Base-by-base conservation (phyloP, 1,140 invertebrate genomes). In the Chrysoperla carnea region DNA sequence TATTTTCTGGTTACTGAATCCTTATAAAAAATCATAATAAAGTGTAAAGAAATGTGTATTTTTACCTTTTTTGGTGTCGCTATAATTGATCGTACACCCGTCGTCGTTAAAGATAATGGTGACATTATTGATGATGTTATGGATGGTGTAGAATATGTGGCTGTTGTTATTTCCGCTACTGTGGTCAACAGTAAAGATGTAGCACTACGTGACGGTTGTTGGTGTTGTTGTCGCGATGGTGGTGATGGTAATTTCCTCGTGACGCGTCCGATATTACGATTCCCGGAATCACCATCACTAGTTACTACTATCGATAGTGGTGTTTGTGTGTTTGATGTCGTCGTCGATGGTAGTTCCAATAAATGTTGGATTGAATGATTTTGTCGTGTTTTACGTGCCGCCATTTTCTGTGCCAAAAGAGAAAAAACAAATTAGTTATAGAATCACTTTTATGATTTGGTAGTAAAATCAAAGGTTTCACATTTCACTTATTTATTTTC, bases 21-120 rank as follows among this genome's bases (percentile, higher is more conserved):
- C 17, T 23, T 3, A 23, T 23, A 23, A 23, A 23, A 23, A 23
- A 23, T 23, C 17, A 23, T 23, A 3, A 23, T 23, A 23, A 23
- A 23, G 17, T 23, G 17, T 23, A 23, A 23, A 23, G 17, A 23
- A 23, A 23, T 23, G 2, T 23, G 37, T 12, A 37, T 12, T 27
- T 17, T 39, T 23, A 39, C 38, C 38, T 39, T 39, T 39, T 39
- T 39, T 13, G 38, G 38, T 23, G 38, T 39, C 4, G 38, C 2
- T 27, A 17, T 39, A 6, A 29, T 39, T 1, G 15, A 5, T 23
- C 17, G 17, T 23, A 23, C 17, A 23, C 17, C 12, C 27, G 11
- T 8, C 38, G 38, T 39, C 38, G 38, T 39, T 8, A 23, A 7
- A 11, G 27, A 8, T 9, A 8, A n/a, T 17, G 6, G 13, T 8